Conservation (phyloP, 1,140 invertebrate genomes). For the Himalopsyche phryganea region DNA sequence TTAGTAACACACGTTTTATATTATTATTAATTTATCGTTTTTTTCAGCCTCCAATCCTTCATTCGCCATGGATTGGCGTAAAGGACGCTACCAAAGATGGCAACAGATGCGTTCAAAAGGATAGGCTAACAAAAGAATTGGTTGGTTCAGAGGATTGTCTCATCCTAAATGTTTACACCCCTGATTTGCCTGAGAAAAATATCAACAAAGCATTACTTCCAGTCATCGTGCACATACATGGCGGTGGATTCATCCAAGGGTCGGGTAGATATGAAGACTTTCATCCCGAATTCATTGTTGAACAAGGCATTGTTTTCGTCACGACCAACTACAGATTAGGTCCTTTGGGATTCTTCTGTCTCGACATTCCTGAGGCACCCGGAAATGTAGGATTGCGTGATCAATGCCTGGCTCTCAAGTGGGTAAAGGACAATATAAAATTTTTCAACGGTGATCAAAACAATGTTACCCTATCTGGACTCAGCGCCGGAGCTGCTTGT, state of each 20-base stretch:
- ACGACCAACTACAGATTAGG: constrained; percentile 21
- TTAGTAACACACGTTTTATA: too few relatives aligned
- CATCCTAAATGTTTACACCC: constrained; percentile 22
- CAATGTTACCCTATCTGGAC: constrained; percentile 56
- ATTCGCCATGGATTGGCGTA: constrained; percentile 42
- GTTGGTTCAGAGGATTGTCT: constrained; percentile 23
- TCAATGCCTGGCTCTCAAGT: constrained; percentile 51
- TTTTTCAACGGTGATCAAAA: constrained; percentile 59
- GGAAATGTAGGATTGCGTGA: constrained; percentile 57
- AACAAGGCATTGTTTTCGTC: constrained; percentile 21
- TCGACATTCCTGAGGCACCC: constrained; percentile 46
- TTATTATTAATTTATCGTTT: too few relatives aligned
- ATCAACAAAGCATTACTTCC: constrained; percentile 40
- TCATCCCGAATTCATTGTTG: constrained; percentile 20
- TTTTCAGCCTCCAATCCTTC: too few relatives aligned
- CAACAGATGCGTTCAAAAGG: constrained; percentile 42
- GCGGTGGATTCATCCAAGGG: constrained; percentile 47
- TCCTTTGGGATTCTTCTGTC: constrained; percentile 54
- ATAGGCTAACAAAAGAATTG: background rate
- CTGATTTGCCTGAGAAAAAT: constrained; percentile 29
- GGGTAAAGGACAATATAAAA: constrained; percentile 60
- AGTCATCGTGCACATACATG: constrained; percentile 64
- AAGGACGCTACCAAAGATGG: constrained; percentile 45
- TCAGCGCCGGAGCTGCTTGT: constrained; percentile 57
- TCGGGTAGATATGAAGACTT: constrained; percentile 11